Base-by-base conservation (phyloP, 2,113 vertebrate genomes). In the Osmerus eperlanus region DNA sequence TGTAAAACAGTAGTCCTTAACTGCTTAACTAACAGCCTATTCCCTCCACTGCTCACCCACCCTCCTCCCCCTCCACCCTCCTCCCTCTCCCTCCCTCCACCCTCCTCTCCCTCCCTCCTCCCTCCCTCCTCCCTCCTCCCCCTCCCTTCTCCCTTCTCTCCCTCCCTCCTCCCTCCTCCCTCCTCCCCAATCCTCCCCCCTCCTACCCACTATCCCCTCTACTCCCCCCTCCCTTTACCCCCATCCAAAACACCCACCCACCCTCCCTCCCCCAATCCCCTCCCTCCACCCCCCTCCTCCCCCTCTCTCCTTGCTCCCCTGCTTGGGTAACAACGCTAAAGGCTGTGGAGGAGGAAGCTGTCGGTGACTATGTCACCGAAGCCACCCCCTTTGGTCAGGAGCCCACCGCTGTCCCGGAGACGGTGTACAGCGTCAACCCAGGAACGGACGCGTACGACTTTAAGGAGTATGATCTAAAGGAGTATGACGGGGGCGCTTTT, bases 311-410 rank as follows among this genome's bases (percentile, higher is more conserved):
- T 89, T 78, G 83, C 82, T 78, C 86, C 83, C 78, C 68, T 81
- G 82, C 91, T 87, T 69, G 79, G 91, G 89, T 92, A 94, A 94
- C 78, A 67, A 4, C n/a, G 79, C 75, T 90, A 90, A 94, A 94
- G 92, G 94, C 95, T 82, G 92, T 87, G 92, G 95, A 97, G 94
- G 96, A 97, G 87, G 92, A 93, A 60, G 93, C 93, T 89, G 87
- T 89, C 82, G 93, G 94, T 93, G 94, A 93, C 80, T 94, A 93
- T 90, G 60, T 91, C 93, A 95, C 95, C 71, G 95, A 94, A 89
- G 93, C 92, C 88, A 81, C 82, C 76, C 77, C 94, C 84, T 83
- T 94, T 91, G 92, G 92, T 78, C 87, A 87, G 83, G 93, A 94
- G 73, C 91, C 93, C 88, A 92, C 92, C 89, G 81, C 86, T 85